Percentiles rank a stretch among this genome's conserved stretches.
phyloP scores from a whole-genome alignment of 2,888 invertebrate species.

The Horisme vitalbata region DNA sequence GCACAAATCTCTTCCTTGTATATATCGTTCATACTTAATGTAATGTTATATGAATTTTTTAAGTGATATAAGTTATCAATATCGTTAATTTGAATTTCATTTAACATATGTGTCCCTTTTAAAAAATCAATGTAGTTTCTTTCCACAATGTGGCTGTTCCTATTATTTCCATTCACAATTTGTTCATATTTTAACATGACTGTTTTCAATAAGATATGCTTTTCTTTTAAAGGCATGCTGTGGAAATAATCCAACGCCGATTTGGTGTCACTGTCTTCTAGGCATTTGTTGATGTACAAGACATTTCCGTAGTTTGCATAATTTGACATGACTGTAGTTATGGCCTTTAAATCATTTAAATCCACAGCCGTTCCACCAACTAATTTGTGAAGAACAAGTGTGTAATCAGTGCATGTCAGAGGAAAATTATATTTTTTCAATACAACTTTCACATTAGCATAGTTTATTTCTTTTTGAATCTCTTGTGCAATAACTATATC shows the following conservation, averaged over 20 bases:
- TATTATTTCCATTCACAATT: conserved; percentile 49
- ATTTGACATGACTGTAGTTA: conserved; percentile 57
- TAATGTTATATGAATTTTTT: conserved; percentile 63
- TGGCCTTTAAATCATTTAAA: conserved; percentile 62
- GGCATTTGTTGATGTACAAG: conserved; percentile 66
- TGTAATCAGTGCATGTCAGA: conserved; percentile 64
- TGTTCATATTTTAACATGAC: conserved; percentile 68
- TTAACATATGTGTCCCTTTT: conserved; percentile 60
- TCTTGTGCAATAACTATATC: conserved; percentile 63
- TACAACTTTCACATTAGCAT: conserved; percentile 71
- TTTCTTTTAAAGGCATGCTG: conserved; percentile 50
- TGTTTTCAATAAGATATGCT: conserved; percentile 57
- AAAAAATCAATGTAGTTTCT: conserved; percentile 75
- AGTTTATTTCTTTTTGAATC: conserved; percentile 70
- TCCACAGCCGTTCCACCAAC: conserved; percentile 54
- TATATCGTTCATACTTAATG: conserved; percentile 55
- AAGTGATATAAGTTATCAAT: conserved; percentile 68
- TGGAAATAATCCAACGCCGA: conserved; percentile 64
- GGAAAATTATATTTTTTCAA: conserved; percentile 76
- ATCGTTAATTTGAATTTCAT: conserved; percentile 51
- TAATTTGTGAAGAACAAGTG: conserved; percentile 66
- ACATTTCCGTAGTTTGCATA: conserved; percentile 59
- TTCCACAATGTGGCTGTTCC: conserved; percentile 51
- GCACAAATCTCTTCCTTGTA: conserved; percentile 53
- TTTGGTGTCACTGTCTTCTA: conserved; percentile 64